A percentile compares a stretch with the other conserved stretches of the same genome.
Conservation (phyloP, 2,888 invertebrate species). For the Rhaphigaster nebulosa region DNA sequence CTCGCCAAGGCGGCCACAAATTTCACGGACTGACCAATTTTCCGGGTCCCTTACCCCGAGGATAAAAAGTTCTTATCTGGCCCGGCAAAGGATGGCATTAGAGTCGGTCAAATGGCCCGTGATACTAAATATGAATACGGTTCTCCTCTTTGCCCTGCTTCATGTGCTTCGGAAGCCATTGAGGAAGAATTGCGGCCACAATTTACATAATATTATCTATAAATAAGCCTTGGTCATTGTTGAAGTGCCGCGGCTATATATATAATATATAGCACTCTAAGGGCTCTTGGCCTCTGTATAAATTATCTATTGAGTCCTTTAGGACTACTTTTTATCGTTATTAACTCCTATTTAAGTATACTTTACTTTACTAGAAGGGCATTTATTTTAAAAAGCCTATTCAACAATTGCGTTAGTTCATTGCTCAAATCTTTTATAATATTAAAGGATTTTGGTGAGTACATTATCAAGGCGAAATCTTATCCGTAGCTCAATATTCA, state of each 20-base stretch:
- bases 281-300: background rate
- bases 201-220: constrained; percentile 49
- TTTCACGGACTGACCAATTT: constrained; percentile 48
- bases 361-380: background rate
- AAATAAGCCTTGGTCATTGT: constrained; percentile 17
- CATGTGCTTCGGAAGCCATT: constrained; percentile 32
- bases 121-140: background rate
- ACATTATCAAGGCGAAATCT: too few species aligned
- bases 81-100: background rate
- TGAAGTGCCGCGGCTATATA: background rate
- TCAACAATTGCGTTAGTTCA: too few species aligned
- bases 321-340: background rate
- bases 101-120: constrained; percentile 14
- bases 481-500: too few species aligned
- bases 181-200: background rate
- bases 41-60: background rate
- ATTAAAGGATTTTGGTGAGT: too few species aligned
- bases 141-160: background rate
- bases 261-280: background rate
- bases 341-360: background rate
- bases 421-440: too few species aligned
- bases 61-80: constrained; percentile 40
- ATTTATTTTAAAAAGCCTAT: too few species aligned
- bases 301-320: background rate
- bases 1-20: constrained; percentile 12